These are phyloP conservation scores for Hormiphora californensis DNA, from an alignment of 37 sponge, comb jelly and placozoan genomes.

Conservation along the genomic window DNA sequence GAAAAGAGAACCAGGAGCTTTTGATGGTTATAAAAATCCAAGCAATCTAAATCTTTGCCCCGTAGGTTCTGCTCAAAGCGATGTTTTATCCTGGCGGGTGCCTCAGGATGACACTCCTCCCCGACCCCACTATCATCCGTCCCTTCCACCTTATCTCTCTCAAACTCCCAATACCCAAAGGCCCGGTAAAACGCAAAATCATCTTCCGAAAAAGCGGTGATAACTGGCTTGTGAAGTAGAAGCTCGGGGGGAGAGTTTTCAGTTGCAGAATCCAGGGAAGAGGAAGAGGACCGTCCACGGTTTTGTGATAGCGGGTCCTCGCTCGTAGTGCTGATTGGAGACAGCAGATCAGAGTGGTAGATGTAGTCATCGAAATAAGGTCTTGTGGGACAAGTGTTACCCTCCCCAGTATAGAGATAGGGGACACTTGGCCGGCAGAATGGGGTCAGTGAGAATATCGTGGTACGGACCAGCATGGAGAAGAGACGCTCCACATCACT, in stretches of 20 bases:
- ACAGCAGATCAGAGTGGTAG: background rate
- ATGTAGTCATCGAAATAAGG: slow-evolving; percentile 11
- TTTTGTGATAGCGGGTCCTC: background rate
- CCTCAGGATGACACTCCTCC: slow-evolving; percentile 25
- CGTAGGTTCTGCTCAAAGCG: slow-evolving; percentile 33
- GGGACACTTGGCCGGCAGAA: slow-evolving; percentile 17
- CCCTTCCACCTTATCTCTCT: background rate
- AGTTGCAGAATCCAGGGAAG: background rate
- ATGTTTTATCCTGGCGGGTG: background rate
- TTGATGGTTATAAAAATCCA: slow-evolving; percentile 60
- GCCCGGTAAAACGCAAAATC: slow-evolving; percentile 43
- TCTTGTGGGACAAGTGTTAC: slow-evolving; percentile 29
- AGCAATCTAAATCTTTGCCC: slow-evolving; percentile 57
- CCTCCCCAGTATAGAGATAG: slow-evolving; percentile 6
- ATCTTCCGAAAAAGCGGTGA: background rate
- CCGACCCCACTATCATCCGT: background rate
- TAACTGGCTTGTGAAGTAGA: background rate
- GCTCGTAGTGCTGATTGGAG: background rate
- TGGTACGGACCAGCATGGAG: background rate
- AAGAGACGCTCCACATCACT: background rate
- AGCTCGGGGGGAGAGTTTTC: background rate
- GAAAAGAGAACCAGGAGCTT: slow-evolving; percentile 58
- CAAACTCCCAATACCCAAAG: slow-evolving; percentile 52
- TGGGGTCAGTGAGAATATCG: slow-evolving; percentile 40
- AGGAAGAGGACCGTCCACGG: too few relatives aligned